Base-by-base conservation (phyloP, 1,140 invertebrate genomes). In the Patella vulgata region DNA sequence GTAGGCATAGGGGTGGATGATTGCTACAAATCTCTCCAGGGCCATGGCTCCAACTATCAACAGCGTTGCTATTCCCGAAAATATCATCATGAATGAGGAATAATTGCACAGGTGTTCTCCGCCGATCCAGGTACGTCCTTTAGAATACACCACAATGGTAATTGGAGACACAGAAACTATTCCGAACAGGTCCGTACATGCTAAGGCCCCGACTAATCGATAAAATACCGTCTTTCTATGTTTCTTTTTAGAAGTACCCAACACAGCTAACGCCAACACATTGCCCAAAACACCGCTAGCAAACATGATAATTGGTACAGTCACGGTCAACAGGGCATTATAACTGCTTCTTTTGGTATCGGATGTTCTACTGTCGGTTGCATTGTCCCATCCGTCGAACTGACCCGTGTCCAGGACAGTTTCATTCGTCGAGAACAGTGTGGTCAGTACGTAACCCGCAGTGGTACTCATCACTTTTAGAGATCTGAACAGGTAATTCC, bases 11-110 rank as follows among this genome's bases (percentile, higher is more conserved):
- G 82, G 82, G 55, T 79, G 75, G 27, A 74, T 55, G 25, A 84
- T 79, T 27, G 82, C 80, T 9, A 85, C 52, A 60, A 74, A 83
- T 17, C 84, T 58, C 63, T 85, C 84, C 0, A 84, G 33, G 9
- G 83, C 79, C 83, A 85, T 84, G n/a, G 77, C 73, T 5, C 78
- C 77, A 31, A 85, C 77, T 6, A 81, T 80, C 31, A 79, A 74
- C 23, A 82, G 74, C 1, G 84, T 85, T 2, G 82, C 66, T 28
- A 83, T 60, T 30, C 82, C 81, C 46, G 82, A 77, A 51, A 79
- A 75, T 48, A 84, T 80, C 61, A 85, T 74, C 57, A 82, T 74
- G 65, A 85, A 85, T 8, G 80, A 78, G 53, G 79, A 79, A 63
- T 82, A 84, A 54, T 81, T 60, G 70, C 81, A 77, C 63, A 82